These are phyloP conservation scores for Cathartes aura DNA, from an alignment of 2,113 vertebrate genomes.

Conservation along the genomic window DNA sequence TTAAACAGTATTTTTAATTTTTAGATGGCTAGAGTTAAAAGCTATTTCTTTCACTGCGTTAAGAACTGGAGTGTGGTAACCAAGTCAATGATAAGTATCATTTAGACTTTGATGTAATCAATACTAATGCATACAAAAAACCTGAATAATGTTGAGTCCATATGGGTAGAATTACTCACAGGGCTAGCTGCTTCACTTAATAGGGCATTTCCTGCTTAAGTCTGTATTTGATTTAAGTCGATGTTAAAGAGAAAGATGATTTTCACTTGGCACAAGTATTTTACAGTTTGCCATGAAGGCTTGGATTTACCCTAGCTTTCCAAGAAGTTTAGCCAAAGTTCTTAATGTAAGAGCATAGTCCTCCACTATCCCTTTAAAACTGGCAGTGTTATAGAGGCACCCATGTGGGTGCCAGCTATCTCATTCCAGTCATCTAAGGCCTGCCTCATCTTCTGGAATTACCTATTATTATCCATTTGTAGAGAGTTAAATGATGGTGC, in stretches of 20 bases:
- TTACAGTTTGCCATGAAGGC: neutral
- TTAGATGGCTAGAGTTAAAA: neutral
- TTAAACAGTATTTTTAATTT: neutral
- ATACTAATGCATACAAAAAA: neutral
- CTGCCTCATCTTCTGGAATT: neutral
- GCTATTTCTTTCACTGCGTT: neutral
- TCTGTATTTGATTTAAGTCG: neutral
- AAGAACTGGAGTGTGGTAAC: neutral
- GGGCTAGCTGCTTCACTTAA: neutral
- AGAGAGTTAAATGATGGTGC: neutral
- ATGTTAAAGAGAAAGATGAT: neutral
- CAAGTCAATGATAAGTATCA: neutral
- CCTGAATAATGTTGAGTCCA: neutral
- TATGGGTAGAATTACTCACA: neutral
- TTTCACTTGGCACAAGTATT: neutral
- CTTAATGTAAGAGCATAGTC: neutral
- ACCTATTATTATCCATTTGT: neutral
- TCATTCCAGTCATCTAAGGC: neutral
- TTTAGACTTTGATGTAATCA: neutral
- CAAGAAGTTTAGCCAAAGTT: neutral
- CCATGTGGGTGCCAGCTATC: neutral
- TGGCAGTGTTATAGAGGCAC: neutral
- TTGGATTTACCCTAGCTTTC: neutral
- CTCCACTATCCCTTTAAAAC: neutral
- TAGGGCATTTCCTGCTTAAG: neutral